Evolutionary conservation across 2,888 invertebrate genomes (phyloP), one percentile per base, ranked within the genome.

Genomic region (Machimus atricapillus): DNA sequence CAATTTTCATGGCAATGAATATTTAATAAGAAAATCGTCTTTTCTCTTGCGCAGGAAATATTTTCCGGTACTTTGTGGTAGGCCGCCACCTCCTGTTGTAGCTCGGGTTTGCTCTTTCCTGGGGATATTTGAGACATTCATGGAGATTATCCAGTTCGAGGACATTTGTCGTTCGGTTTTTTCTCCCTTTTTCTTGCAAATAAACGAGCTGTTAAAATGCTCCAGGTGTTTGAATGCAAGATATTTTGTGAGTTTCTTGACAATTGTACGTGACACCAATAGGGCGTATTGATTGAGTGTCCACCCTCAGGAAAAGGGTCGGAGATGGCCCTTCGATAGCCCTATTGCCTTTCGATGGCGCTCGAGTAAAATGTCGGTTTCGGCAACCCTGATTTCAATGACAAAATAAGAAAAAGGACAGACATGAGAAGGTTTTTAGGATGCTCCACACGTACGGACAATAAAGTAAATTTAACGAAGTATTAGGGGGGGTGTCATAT

Each of bases 1-100:
- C 82, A 58, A 82, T 82, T 58, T 82, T 58, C 82, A 82, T 82
- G 82, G 34, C 82, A 82, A 82, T 58, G 58, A 82, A 82, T 82
- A 82, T 82, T 82, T 82, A 82, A 82, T 82, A 82, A 82, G n/a
- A 58, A 82, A 82, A 82, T 58, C 81, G 52, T 56, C 31, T 82
- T 82, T 14, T 76, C 58, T 58, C 37, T 37, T 43, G 78, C 23
- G 14, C 23, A 19, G 78, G 7, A n/a, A 19, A 66, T 37, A 37
- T 37, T 37, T 58, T 58, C 34, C 58, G 58, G 34, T 9, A 56
- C 9, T 66, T 52, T 52, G 52, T 52, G n/a, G 56, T 34, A 56
- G 19, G 74, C 31, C 76, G 76, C 40, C 27, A 34, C 76, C 14
- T 34, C 34, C 27, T 34, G 14, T 74, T 74, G 27, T 31, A 27